phyloP scores from a whole-genome alignment of 92 coral and sea anemone genomes.

The Porites cylindrica region DNA sequence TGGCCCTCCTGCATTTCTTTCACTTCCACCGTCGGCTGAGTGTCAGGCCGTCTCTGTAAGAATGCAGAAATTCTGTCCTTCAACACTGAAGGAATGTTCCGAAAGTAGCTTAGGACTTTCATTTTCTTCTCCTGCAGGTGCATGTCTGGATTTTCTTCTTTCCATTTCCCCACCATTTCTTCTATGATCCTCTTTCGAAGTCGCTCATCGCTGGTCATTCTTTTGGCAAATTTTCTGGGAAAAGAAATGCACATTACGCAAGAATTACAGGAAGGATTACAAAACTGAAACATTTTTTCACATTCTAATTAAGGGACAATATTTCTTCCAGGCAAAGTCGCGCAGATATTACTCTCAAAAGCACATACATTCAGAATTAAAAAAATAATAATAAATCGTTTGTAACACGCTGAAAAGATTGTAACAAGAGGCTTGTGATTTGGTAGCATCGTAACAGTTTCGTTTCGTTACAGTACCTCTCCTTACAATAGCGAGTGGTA shows the following conservation, averaged over 20 bases:
- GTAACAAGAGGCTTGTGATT: too few species aligned
- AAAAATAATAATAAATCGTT: too few species aligned
- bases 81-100: background rate
- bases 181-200: constrained; percentile 6
- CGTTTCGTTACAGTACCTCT: too few species aligned
- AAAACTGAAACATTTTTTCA: background rate
- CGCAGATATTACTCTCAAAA: too few species aligned
- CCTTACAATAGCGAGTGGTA: too few species aligned
- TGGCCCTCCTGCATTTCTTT: background rate
- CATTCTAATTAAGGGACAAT: background rate
- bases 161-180: constrained; percentile 3
- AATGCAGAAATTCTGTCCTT: background rate
- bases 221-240: background rate
- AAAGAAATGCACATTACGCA: background rate
- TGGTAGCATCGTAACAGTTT: too few species aligned
- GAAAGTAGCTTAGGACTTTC: background rate
- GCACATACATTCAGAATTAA: too few species aligned
- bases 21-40: background rate
- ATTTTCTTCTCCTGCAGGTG: background rate
- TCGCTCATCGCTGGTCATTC: constrained; percentile 14
- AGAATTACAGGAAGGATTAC: too few species aligned
- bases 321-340: too few species aligned
- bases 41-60: background rate
- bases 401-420: too few species aligned
- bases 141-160: background rate